Percentiles rank a stretch among this genome's conserved stretches.
Evolutionary conservation across 2,113 vertebrate genomes (phyloP).

Genomic region (Struthidea cinerea): DNA sequence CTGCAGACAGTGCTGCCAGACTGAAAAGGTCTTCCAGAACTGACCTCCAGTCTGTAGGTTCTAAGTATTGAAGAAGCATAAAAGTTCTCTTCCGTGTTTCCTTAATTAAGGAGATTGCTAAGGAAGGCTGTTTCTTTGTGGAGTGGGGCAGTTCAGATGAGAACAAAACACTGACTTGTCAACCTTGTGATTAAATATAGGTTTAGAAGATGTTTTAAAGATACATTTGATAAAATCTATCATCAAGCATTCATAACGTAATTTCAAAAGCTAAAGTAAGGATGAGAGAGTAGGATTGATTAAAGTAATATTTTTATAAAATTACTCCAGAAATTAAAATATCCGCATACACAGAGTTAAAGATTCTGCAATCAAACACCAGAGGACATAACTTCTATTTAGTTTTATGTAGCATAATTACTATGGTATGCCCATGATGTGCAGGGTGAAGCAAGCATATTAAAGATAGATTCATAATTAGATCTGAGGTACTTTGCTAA

Average conservation of each 20-base stretch:
- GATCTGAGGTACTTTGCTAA: slow-evolving; percentile 43
- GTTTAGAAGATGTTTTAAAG: not conserved
- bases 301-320: not conserved
- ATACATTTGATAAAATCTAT: not conserved
- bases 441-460: slow-evolving; percentile 48
- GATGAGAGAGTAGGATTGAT: not conserved
- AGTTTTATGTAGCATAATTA: slow-evolving; percentile 6
- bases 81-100: not conserved
- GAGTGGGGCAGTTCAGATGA: not conserved
- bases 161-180: not conserved
- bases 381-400: slow-evolving; percentile 26
- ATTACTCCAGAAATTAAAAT: not conserved
- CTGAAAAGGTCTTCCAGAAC: not conserved
- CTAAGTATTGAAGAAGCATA: not conserved
- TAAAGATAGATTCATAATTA: slow-evolving; percentile 59
- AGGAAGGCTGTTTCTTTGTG: not conserved
- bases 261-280: not conserved
- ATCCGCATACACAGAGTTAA: not conserved
- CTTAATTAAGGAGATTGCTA: not conserved
- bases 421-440: not conserved
- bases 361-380: not conserved
- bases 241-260: not conserved
- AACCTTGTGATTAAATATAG: not conserved
- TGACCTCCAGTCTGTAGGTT: not conserved
- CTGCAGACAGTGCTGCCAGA: not conserved